phyloP scores from a whole-genome alignment of 2,113 vertebrate species.

The Nannobrachium achirus region DNA sequence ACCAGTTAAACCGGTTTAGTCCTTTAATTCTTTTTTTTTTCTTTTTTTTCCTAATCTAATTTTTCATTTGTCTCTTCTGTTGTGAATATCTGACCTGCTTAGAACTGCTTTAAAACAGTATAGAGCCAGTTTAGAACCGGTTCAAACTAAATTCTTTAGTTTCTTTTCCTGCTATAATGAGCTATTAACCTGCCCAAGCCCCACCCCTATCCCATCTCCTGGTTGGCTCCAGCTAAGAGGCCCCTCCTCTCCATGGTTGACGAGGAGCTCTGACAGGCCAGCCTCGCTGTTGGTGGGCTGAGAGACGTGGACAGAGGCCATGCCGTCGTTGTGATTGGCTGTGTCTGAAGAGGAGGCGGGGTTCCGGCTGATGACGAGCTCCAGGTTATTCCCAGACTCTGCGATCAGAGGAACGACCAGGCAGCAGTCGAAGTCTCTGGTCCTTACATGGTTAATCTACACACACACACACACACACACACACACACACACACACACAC shows the following conservation, averaged over 20 bases:
- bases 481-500: neutral
- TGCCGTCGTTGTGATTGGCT: constrained; percentile 64
- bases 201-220: constrained; percentile 70
- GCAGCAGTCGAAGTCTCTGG: constrained; percentile 98
- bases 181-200: constrained; percentile 79
- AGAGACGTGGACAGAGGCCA: constrained; percentile 53
- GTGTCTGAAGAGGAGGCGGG: constrained; percentile 81
- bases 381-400: constrained; percentile 94
- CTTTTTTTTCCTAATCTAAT: neutral
- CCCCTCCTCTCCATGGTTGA: constrained; percentile 60
- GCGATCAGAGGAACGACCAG: constrained; percentile 96
- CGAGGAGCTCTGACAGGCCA: constrained; percentile 32
- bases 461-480: neutral
- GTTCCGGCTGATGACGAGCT: constrained; percentile 95
- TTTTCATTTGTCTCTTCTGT: neutral
- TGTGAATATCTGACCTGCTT: constrained; percentile 43
- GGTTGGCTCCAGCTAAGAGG: constrained; percentile 81
- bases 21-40: constrained; percentile 19
- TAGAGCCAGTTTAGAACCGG: constrained; percentile 29
- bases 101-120: constrained; percentile 18
- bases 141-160: constrained; percentile 15
- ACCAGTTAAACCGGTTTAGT: constrained; percentile 40
- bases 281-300: constrained; percentile 42
- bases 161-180: constrained; percentile 87
- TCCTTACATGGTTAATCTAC: constrained; percentile 95